Conservation (phyloP, 2,888 invertebrate species). For the Meliscaeva auricollis region DNA sequence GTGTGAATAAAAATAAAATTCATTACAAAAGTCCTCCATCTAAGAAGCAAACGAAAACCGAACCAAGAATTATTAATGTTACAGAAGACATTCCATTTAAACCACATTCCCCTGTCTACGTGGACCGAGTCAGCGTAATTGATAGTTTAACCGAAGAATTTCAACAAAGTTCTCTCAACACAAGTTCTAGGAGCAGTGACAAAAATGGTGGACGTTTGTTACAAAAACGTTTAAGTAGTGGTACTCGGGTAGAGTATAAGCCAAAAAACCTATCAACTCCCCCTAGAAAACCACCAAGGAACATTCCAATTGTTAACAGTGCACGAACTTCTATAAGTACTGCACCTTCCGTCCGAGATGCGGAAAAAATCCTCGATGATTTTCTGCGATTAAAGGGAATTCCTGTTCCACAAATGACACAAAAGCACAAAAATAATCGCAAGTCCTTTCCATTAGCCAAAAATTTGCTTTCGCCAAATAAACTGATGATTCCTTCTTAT, state of each 20-base stretch:
- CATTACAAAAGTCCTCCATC: constrained; percentile 1
- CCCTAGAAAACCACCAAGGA: constrained; percentile 83
- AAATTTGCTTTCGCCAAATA: not conserved
- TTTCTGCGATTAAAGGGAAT: constrained; percentile 80
- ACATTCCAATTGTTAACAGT: constrained; percentile 77
- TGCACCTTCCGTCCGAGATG: constrained; percentile 80
- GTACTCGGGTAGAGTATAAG: constrained; percentile 78
- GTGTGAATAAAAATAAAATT: constrained; percentile 81
- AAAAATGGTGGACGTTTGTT: constrained; percentile 80
- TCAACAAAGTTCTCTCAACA: constrained; percentile 65
- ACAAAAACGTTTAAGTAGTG: constrained; percentile 81
- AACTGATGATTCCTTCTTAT: constrained; percentile 14
- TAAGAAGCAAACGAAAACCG: constrained; percentile 30
- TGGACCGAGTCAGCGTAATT: constrained; percentile 66
- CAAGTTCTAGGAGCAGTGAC: constrained; percentile 77
- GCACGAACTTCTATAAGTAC: constrained; percentile 79
- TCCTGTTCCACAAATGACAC: constrained; percentile 58
- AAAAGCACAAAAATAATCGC: constrained; percentile 61
- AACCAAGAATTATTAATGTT: constrained; percentile 41
- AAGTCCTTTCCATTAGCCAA: constrained; percentile 79
- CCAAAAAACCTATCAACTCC: constrained; percentile 78
- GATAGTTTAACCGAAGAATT: constrained; percentile 73
- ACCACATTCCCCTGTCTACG: constrained; percentile 1
- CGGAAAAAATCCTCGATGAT: constrained; percentile 80
- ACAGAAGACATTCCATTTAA: constrained; percentile 11